These are phyloP conservation scores for Spizaetus ornatus DNA, from an alignment of 2,113 vertebrate genomes.

Conservation along the genomic window DNA sequence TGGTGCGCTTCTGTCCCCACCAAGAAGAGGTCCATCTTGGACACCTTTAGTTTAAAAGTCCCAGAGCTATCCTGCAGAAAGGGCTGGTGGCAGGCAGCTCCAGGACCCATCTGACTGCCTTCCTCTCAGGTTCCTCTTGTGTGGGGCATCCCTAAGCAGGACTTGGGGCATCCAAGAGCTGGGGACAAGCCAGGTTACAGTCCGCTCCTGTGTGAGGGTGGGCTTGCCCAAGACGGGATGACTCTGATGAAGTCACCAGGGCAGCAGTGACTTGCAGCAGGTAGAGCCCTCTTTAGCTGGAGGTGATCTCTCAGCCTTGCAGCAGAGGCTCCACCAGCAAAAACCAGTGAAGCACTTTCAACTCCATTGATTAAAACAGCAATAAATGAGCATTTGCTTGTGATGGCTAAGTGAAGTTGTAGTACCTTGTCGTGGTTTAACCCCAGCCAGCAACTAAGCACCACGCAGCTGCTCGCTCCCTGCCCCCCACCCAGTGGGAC, in stretches of 20 bases:
- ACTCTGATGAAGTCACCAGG: neutral
- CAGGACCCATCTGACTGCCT: neutral
- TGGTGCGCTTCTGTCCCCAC: neutral
- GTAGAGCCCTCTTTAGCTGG: neutral
- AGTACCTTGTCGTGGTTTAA: neutral
- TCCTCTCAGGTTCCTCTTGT: neutral
- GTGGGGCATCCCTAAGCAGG: neutral
- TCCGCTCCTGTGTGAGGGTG: neutral
- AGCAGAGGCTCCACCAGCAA: neutral
- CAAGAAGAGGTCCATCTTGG: neutral
- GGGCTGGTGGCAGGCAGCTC: neutral
- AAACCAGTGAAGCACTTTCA: neutral
- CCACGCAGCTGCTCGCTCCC: no score
- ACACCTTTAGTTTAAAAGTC: neutral
- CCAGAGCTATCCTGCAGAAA: neutral
- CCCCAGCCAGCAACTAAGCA: no score
- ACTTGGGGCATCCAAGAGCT: neutral
- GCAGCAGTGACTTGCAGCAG: neutral
- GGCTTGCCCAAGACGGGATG: neutral
- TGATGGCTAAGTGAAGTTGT: neutral
- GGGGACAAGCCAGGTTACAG: neutral
- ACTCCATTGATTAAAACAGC: neutral
- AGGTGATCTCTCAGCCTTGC: neutral
- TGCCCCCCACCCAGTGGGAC: no score
- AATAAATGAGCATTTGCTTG: neutral